These are phyloP conservation scores for Sarcophaga variegata DNA, from an alignment of 2,888 invertebrate genomes.

Conservation along the genomic window DNA sequence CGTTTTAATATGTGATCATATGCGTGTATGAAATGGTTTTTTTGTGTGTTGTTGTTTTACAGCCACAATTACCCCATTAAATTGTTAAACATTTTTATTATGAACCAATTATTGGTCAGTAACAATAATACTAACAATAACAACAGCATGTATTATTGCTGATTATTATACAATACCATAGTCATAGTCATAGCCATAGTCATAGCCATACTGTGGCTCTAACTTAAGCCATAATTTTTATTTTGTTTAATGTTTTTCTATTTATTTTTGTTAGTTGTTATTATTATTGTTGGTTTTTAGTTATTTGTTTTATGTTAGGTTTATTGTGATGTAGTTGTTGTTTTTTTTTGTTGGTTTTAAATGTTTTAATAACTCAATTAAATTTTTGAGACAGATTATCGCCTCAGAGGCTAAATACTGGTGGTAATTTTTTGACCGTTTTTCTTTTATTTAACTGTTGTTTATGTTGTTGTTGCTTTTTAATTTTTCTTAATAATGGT, in stretches of 20 bases:
- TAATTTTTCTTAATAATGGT: constrained; percentile 49
- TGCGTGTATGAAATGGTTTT: neutral
- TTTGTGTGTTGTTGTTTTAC: constrained; percentile 19
- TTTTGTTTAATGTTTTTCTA: neutral
- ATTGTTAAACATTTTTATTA: constrained; percentile 63
- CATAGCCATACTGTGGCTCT: neutral
- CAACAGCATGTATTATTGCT: constrained; percentile 8
- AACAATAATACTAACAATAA: constrained; percentile 6
- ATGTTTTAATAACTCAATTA: constrained; percentile 61
- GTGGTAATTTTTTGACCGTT: neutral
- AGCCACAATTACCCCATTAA: constrained; percentile 67
- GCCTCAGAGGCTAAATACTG: constrained; percentile 58
- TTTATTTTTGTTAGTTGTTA: neutral
- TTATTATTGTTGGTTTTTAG: constrained; percentile 15
- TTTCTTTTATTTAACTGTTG: too few species aligned
- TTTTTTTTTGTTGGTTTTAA: neutral
- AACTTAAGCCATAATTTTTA: constrained; percentile 35
- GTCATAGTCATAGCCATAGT: too few species aligned
- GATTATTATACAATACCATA: constrained; percentile 53
- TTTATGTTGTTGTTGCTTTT: neutral
- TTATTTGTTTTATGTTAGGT: neutral
- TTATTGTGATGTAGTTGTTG: constrained; percentile 5
- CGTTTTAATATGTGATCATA: too few species aligned
- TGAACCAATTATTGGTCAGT: constrained; percentile 47
- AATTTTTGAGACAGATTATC: constrained; percentile 49